These are phyloP conservation scores for Notarius lentiginosus DNA, from an alignment of 2,113 vertebrate species.

Conservation along the genomic window DNA sequence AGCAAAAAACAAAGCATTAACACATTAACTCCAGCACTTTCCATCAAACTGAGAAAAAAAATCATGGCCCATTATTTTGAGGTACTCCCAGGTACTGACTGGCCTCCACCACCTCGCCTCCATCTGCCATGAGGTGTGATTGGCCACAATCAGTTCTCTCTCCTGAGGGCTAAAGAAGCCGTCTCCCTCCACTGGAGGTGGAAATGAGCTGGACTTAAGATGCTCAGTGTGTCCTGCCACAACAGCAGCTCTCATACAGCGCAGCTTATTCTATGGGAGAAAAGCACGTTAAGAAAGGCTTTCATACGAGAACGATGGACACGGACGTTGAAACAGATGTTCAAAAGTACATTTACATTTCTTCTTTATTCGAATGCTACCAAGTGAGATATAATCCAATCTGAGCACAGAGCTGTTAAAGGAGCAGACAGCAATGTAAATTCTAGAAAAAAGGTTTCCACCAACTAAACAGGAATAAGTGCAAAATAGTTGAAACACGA, in stretches of 20 bases:
- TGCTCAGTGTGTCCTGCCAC: constrained; percentile 51
- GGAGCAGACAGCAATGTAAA: background rate
- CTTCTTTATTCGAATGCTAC: background rate
- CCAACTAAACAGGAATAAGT: background rate
- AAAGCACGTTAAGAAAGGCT: constrained; percentile 1
- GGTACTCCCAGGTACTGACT: constrained; percentile 39
- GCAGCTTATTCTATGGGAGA: background rate
- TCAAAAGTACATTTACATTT: background rate
- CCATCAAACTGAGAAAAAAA: background rate
- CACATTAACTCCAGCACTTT: background rate
- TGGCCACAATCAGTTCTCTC: constrained; percentile 72
- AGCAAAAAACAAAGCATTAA: background rate
- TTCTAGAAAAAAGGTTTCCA: background rate
- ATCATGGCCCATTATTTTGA: background rate
- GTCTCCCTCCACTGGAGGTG: constrained; percentile 80
- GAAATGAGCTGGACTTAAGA: constrained; percentile 75
- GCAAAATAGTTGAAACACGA: background rate
- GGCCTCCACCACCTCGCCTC: constrained; percentile 54
- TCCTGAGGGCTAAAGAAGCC: constrained; percentile 73
- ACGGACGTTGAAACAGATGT: background rate
- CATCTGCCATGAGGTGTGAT: constrained; percentile 62
- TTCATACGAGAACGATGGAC: background rate
- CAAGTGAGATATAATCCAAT: background rate
- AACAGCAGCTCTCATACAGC: constrained; percentile 17
- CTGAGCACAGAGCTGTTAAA: background rate